Evolutionary conservation across 2,888 invertebrate genomes (phyloP).

Genomic region (Oligia fasciuncula): DNA sequence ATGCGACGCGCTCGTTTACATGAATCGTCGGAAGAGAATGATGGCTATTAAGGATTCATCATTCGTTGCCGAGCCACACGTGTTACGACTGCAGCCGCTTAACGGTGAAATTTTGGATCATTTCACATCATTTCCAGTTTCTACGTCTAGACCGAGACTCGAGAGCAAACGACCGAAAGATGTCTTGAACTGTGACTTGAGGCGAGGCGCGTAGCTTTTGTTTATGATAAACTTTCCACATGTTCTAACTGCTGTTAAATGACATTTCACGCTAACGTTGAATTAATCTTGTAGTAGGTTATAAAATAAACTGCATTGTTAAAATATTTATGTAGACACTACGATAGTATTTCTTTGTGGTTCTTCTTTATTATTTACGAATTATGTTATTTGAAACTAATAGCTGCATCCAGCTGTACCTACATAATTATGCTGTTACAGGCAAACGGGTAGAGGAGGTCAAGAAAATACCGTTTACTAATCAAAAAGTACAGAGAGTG

Average conservation of each 20-base stretch:
- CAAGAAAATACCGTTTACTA: not conserved
- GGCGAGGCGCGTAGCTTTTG: slow-evolving; percentile 44
- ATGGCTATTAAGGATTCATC: slow-evolving; percentile 79
- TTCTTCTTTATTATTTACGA: not conserved
- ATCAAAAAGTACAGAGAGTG: not conserved
- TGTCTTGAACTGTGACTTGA: slow-evolving; percentile 11
- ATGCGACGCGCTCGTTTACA: slow-evolving; percentile 81
- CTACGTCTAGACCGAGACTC: slow-evolving; percentile 64
- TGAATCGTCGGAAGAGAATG: slow-evolving; percentile 77
- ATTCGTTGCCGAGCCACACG: slow-evolving; percentile 65
- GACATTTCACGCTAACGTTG: slow-evolving; percentile 23
- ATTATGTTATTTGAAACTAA: not conserved
- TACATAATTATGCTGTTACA: not conserved
- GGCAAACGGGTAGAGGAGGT: not conserved
- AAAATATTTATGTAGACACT: slow-evolving; percentile 3
- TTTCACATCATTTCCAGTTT: slow-evolving; percentile 66
- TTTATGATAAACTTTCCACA: slow-evolving; percentile 56
- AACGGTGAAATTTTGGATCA: slow-evolving; percentile 70
- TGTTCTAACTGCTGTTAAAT: slow-evolving; percentile 21
- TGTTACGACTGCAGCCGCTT: slow-evolving; percentile 64
- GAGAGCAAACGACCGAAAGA: slow-evolving; percentile 35
- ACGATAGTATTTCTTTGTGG: not conserved
- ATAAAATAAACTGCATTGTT: slow-evolving; percentile 11
- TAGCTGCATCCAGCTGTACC: not conserved
- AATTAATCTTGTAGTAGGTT: slow-evolving; percentile 8